Evolutionary conservation across 2,888 invertebrate genomes (phyloP), one percentile per base, ranked within the genome.

Genomic region (Epinotia brunnichana): DNA sequence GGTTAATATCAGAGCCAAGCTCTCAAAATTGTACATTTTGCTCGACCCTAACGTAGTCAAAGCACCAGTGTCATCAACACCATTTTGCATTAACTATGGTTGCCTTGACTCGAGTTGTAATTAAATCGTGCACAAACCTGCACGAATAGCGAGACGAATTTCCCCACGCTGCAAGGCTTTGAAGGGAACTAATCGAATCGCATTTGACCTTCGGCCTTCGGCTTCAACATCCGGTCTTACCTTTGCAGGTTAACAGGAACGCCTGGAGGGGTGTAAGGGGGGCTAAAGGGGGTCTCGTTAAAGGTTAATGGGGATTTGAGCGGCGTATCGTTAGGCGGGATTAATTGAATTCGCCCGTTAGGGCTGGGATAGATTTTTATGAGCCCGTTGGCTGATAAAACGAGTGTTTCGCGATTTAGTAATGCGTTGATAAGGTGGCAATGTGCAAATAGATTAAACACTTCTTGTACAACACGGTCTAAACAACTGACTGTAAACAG

Each of bases 271-370:
- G 48, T n/a, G n/a, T 48, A 48, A 48, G 24, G 48, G 56, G 24
- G 19, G 21, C 3, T 3, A 13, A 54, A 19, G 24, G 56, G 48
- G 63, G 53, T 13, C 48, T 63, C 53, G 59, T 70, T 64, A 71
- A 66, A 66, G 66, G 71, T 71, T 71, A 71, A 71, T 71, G 71
- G 53, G 29, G 60, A 71, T 71, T 66, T 71, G 66, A 71, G 35
- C 60, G 66, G 41, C 53, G n/a, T 48, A n/a, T 59, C 71, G 64
- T 70, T 70, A 71, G 66, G 51, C 24, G 57, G 51, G 53, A 66
- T 66, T 66, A 71, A 71, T 66, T 71, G 66, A 69, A 71, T 66
- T 64, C 24, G 39, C 51, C 60, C 53, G 29, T 70, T 41, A 57
- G 15, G n/a, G 19, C 15, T 11, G 7, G 56, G 41, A 35, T 17